Base-by-base conservation (phyloP, 2,888 invertebrate species). In the Folsomia manolachei region DNA sequence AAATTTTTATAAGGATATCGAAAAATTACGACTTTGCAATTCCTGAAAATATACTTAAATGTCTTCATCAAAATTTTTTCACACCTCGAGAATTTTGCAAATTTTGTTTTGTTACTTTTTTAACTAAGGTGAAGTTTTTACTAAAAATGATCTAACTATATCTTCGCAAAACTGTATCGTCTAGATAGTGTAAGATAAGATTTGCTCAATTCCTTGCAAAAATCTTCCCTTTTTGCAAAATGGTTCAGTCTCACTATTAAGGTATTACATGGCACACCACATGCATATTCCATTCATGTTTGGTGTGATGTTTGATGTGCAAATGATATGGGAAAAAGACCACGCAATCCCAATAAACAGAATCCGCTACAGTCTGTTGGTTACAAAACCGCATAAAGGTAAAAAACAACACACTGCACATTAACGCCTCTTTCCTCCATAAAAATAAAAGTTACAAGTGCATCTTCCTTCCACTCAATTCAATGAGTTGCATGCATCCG, bases 331-430 rank as follows among this genome's bases (percentile, higher is more conserved):
- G n/a, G n/a, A n/a, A 39, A 39, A 14, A 39, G 39, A 39, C 39
- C 39, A 39, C 14, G 39, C 39, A 39, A 39, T 9, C 39, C 39
- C 14, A 4, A 39, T n/a, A n/a, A n/a, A n/a, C n/a, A 24, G 26
- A 64, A 64, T 27, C n/a, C 4, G 64, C 27, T 64, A 64, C 26
- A 64, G 24, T 64, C 64, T 25, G 27, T 25, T 64, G 27, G 26
- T 7, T 39, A 4, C 21, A 64, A 64, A 64, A 64, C 64, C 64
- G 4, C 64, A 64, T 9, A 26, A 19, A 64, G 26, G 39, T 14
- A 39, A 39, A n/a, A 39, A 39, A 39, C 39, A 39, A 39, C 39
- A 39, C 7, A 4, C 39, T 39, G 14, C 39, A 39, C 39, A 39
- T 39, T 39, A 39, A 39, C 39, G 39, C 39, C 39, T 39, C 39